Base-by-base conservation (phyloP, 2,888 invertebrate species). In the Exephanes ischioxanthus region DNA sequence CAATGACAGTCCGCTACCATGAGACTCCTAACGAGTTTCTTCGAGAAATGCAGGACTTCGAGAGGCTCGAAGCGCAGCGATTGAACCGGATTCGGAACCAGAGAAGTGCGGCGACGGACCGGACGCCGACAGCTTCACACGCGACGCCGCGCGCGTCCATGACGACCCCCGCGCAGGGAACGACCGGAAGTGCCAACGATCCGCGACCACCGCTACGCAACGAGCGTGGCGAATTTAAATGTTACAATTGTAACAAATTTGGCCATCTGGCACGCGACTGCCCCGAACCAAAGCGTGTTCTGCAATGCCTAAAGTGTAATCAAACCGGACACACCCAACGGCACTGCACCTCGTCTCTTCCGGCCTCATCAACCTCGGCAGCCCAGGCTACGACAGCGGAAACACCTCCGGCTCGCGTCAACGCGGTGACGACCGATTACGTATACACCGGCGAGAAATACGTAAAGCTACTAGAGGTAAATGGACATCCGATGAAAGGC, bases 401-500 rank as follows among this genome's bases (percentile, higher is more conserved):
- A 7, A 0, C 45, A 45, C 0, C 45, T 0, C 16, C 48, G 0
- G 11, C 48, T 7, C 14, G 3, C 16, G 48, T 48, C 14, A 48
- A 48, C 16, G 0, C 9, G 1, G 48, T 48, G 3, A 16, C 48
- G 3, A 16, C 48, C 1, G 48, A 48, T 4, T 11, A 16, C 48
- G 16, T 16, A 53, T 48, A 53, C 9, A 33, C 53, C 7, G 37
- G n/a, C 9, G 33, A 51, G 9, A 51, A 19, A 9, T 73, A 73
- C 45, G 58, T 84, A 19, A 80, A 66, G 37, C 79, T 0, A 11
- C 70, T 66, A 6, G 51, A 71, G 26, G 61, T 67, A 5, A 67
- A 75, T 48, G 80, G 55, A 2, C 9, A 58, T 14, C 11, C 3
- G 2, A 37, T 87, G 26, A 26, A 61, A 3, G 86, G 77, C 19